These are phyloP conservation scores for Aplochiton taeniatus DNA, from an alignment of 2,797 vertebrate genomes.

Conservation along the genomic window DNA sequence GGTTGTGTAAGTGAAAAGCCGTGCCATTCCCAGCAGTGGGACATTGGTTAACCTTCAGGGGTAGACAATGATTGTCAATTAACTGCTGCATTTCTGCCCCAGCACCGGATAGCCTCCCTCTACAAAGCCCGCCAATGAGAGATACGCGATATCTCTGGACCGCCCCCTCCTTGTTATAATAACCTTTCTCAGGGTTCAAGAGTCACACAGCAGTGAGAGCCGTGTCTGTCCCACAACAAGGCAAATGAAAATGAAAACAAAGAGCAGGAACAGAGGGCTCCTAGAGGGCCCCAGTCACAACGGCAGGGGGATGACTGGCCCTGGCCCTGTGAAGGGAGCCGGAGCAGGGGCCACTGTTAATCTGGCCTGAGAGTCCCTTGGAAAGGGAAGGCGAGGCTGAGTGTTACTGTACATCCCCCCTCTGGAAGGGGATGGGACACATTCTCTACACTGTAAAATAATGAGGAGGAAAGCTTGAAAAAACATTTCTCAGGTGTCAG, in stretches of 20 bases:
- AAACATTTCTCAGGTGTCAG: not conserved
- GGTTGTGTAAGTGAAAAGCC: slow-evolving; percentile 72
- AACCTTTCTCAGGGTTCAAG: slow-evolving; percentile 82
- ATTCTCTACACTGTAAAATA: not conserved
- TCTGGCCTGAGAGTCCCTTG: slow-evolving; percentile 70
- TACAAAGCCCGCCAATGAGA: slow-evolving; percentile 67
- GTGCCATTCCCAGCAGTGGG: slow-evolving; percentile 67
- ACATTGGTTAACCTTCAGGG: slow-evolving; percentile 77
- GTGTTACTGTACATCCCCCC: slow-evolving; percentile 35
- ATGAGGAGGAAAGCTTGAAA: not conserved
- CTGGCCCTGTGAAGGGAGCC: slow-evolving; percentile 63
- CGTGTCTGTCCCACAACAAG: slow-evolving; percentile 71
- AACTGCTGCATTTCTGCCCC: slow-evolving; percentile 72
- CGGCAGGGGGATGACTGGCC: slow-evolving; percentile 72
- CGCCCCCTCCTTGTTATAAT: slow-evolving; percentile 73
- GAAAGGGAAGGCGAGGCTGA: slow-evolving; percentile 59
- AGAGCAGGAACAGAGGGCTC: slow-evolving; percentile 62
- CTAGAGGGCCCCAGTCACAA: slow-evolving; percentile 68
- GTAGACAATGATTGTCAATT: slow-evolving; percentile 79
- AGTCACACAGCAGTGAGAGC: slow-evolving; percentile 78
- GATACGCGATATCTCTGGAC: slow-evolving; percentile 68
- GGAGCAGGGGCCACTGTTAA: slow-evolving; percentile 64
- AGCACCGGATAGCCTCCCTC: slow-evolving; percentile 65
- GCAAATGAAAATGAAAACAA: slow-evolving; percentile 83
- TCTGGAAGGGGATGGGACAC: slow-evolving; percentile 36